Base-by-base conservation (phyloP, 1,140 invertebrate species). In the Papilio aristodemus region DNA sequence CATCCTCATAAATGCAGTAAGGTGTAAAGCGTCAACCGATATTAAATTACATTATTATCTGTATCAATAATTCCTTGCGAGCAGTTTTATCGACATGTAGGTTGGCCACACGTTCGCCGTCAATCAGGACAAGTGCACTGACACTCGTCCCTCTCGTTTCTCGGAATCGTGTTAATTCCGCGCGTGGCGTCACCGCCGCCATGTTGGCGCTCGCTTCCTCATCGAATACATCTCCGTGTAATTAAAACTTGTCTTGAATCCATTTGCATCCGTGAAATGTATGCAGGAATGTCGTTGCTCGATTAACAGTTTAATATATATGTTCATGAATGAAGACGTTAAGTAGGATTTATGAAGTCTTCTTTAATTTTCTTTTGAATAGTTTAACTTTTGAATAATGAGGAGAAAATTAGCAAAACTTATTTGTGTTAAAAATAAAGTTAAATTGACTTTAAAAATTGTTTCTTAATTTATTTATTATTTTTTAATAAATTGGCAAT, bases 91-190 rank as follows among this genome's bases (percentile, higher is more conserved):
- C n/a, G n/a, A n/a, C 70, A 71, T 71, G 69, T 82, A 72, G 59
- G 70, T 46, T 75, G 73, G 78, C 72, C 76, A 83, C 83, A 85
- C 84, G 78, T 82, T 81, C 68, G 81, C 67, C 64, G 68, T 43
- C 75, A 68, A 74, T 81, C 78, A 70, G 73, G 81, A 82, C 81
- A 79, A 85, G 81, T 83, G 81, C 75, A 83, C 79, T 79, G 77
- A 78, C 78, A 83, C 74, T 75, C 37, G 60, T 4, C 78, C 74
- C 76, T 77, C 80, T 80, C 71, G 72, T 71, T 87, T 86, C 84
- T 86, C 72, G 67, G 85, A 86, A 87, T 72, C 71, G 76, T 77
- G 83, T 85, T 87, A 86, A 87, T 87, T 87, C 76, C 70, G 82
- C 74, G 68, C 74, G 73, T 86, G 84, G 84, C 83, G 83, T 88